Evolutionary conservation across 2,797 vertebrate genomes (phyloP), one percentile per base, ranked within the genome.

Genomic region (Ctenochaetus hawaiiensis): DNA sequence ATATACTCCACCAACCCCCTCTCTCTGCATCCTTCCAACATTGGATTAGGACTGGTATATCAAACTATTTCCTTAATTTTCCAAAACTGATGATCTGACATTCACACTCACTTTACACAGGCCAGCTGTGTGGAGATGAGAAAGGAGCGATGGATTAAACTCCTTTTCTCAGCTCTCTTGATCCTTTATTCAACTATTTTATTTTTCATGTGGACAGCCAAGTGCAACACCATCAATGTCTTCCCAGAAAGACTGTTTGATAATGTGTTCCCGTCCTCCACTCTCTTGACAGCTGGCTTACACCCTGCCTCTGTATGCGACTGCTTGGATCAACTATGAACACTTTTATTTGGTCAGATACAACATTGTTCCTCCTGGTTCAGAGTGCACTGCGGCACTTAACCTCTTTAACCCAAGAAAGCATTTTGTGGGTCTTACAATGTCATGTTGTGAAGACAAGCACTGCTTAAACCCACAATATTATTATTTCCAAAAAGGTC

Each of bases 401-500:
- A 64, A 39, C 26, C 17, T 62, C 20, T 30, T 58, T 8, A 51
- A 26, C n/a, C 8, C 22, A n/a, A 67, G 6, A 41, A 4, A n/a
- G 11, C 22, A n/a, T 66, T 52, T 17, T 39, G 13, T 26, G 41
- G 59, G 10, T 48, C 39, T 34, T 47, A 41, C n/a, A 64, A 44
- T 14, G 10, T 44, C 10, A 34, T 61, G 41, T 34, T 57, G 18
- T 62, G 23, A 39, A 58, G 64, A 56, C 56, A 58, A 59, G 47
- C 6, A 22, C 49, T 49, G 23, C 37, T 62, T 8, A 58, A 69
- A 57, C 7, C n/a, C 53, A 67, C 14, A 61, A 49, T 26, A 48
- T 9, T 18, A 63, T 75, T 39, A 71, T 56, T 54, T 67, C 18
- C 16, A 41, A 41, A 61, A 7, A 44, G 11, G 18, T 75, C 39